Evolutionary conservation across 1,140 invertebrate species (phyloP), one percentile per base, ranked within the genome.

Genomic region (Telenomus remus): DNA sequence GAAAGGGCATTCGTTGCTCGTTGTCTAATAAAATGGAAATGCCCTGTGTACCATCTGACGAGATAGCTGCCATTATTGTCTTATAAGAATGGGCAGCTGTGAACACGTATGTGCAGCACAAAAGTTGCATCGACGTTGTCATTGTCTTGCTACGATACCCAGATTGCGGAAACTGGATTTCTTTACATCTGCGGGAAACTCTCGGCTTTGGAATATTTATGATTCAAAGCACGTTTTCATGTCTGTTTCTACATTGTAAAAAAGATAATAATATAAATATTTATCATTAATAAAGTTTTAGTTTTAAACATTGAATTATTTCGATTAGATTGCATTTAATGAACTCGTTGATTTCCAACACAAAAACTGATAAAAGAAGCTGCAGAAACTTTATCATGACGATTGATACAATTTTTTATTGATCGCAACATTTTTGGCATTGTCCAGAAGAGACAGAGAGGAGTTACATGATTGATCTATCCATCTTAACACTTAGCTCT

Each of bases 11-110:
- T 64, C 82, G 74, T 82, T 84, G 55, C 70, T 69, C 57, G 68
- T 64, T 79, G 80, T 86, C 84, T 84, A 87, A 87, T 87, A 87
- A 87, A 87, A 86, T 86, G 85, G 81, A 87, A 87, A 87, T 87
- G 81, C 84, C 76, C 80, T 69, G 34, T 63, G 55, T 69, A 44
- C 65, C 60, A 73, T 63, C 65, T 78, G 77, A 72, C 68, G 66
- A 74, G 80, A 66, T 76, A 64, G 54, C 71, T 54, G 43, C 69
- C 73, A 72, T 79, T 84, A 84, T 84, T 84, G 81, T 82, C 78
- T 80, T 76, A 64, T 55, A 71, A 64, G 55, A 70, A 81, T 79
- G 76, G 78, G 79, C 80, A 81, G 81, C 80, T 80, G 75, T 65
- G 64, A 61, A 78, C 79, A 79, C 78, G 79, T 73, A 66, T 75